A percentile compares a stretch with the other conserved stretches of the same genome.
Conservation (phyloP, 2,113 vertebrate genomes). For the Zapornia atra region DNA sequence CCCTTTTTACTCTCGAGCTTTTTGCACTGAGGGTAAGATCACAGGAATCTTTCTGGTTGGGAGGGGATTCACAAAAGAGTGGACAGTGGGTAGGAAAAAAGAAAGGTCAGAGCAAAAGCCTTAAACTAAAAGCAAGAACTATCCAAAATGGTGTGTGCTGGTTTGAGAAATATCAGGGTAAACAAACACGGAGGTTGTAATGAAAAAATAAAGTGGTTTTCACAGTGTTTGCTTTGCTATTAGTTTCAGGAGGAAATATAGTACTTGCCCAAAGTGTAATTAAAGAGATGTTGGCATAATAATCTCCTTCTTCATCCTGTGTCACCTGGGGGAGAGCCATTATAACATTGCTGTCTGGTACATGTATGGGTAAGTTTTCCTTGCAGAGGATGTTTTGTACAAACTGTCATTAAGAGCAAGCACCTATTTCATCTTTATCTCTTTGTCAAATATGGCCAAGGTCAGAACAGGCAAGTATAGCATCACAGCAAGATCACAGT, state of each 20-base stretch:
- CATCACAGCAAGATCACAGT: slow-evolving; percentile 28
- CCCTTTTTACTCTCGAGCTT: background rate
- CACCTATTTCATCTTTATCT: slow-evolving; percentile 48
- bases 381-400: background rate
- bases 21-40: background rate
- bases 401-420: slow-evolving; percentile 36
- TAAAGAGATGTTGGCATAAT: background rate
- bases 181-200: background rate
- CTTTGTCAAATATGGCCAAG: slow-evolving; percentile 41
- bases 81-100: background rate
- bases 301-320: background rate
- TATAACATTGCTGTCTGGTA: background rate
- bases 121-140: background rate
- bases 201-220: slow-evolving; percentile 11
- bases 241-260: background rate
- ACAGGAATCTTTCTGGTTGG: background rate
- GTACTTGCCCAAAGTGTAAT: background rate
- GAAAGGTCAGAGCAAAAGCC: background rate
- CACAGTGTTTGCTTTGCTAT: background rate
- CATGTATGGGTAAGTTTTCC: background rate
- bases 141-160: background rate
- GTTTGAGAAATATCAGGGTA: background rate
- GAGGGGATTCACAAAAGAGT: background rate
- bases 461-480: background rate
- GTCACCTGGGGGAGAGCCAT: background rate